Percentiles rank a stretch among this genome's conserved stretches.
phyloP scores from a whole-genome alignment of 2,113 vertebrate species.

The Chaetura pelagica region DNA sequence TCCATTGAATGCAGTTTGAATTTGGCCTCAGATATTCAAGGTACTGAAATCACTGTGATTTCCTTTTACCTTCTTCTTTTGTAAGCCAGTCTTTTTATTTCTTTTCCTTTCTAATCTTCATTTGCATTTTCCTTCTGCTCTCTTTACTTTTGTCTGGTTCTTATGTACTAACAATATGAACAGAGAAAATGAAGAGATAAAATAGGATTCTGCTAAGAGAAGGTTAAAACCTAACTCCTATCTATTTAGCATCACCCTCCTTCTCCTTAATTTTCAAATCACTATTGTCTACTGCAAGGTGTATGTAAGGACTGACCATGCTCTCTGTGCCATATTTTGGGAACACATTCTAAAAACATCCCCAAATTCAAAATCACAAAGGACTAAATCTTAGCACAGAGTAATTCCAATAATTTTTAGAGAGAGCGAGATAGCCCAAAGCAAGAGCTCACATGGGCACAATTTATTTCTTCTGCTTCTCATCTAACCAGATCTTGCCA shows the following conservation, averaged over 20 bases:
- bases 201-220: not conserved
- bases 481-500: not conserved
- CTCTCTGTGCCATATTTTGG: not conserved
- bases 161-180: not conserved
- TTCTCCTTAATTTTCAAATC: not conserved
- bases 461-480: slow-evolving; percentile 10
- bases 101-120: not conserved
- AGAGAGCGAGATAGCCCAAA: not conserved
- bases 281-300: not conserved
- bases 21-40: not conserved
- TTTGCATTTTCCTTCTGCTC: not conserved
- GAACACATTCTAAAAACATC: not conserved
- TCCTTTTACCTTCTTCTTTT: not conserved
- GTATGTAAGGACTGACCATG: not conserved
- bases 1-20: not conserved
- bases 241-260: not conserved
- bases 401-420: not conserved
- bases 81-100: not conserved
- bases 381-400: not conserved
- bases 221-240: not conserved
- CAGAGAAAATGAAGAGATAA: not conserved
- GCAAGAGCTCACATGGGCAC: slow-evolving; percentile 5
- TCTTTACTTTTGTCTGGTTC: not conserved
- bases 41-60: not conserved
- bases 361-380: not conserved